phyloP scores from a whole-genome alignment of 2,113 vertebrate species.

The Oreocharis arfaki region DNA sequence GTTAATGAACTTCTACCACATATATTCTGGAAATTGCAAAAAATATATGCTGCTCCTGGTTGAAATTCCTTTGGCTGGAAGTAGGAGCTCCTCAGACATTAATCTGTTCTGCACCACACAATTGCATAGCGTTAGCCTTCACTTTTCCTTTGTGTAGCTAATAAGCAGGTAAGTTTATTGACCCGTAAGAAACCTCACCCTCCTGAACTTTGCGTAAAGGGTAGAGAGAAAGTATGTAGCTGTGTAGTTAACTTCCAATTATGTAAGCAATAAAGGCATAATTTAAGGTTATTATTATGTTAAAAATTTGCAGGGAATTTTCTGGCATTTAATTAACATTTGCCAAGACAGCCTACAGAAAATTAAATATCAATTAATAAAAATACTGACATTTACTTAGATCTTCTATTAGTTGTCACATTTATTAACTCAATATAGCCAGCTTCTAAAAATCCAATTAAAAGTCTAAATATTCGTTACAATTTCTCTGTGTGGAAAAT shows the following conservation, averaged over 20 bases:
- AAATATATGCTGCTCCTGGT: accelerated
- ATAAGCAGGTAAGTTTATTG: neutral
- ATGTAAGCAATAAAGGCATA: slow-evolving; percentile 57
- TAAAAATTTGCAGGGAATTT: slow-evolving; percentile 66
- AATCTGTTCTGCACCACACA: neutral
- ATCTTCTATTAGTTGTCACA: slow-evolving; percentile 70
- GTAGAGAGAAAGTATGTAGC: neutral
- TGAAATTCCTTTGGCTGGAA: neutral
- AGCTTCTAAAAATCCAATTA: slow-evolving; percentile 72
- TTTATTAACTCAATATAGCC: slow-evolving; percentile 67
- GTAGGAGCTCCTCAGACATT: neutral
- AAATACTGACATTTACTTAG: slow-evolving; percentile 70
- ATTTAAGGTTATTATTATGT: slow-evolving; percentile 66
- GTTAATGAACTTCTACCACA: neutral
- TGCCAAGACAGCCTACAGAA: slow-evolving; percentile 64
- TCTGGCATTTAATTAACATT: slow-evolving; percentile 73
- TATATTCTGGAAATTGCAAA: neutral
- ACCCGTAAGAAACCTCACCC: neutral
- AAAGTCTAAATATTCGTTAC: slow-evolving; percentile 66
- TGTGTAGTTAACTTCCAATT: slow-evolving; percentile 66
- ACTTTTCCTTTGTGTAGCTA: neutral
- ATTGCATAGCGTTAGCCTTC: neutral
- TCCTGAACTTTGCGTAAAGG: neutral
- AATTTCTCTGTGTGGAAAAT: slow-evolving; percentile 69
- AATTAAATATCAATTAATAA: slow-evolving; percentile 70